These are phyloP conservation scores for Petrocephalus schoutedeni DNA, from an alignment of 2,797 vertebrate genomes.

Conservation along the genomic window DNA sequence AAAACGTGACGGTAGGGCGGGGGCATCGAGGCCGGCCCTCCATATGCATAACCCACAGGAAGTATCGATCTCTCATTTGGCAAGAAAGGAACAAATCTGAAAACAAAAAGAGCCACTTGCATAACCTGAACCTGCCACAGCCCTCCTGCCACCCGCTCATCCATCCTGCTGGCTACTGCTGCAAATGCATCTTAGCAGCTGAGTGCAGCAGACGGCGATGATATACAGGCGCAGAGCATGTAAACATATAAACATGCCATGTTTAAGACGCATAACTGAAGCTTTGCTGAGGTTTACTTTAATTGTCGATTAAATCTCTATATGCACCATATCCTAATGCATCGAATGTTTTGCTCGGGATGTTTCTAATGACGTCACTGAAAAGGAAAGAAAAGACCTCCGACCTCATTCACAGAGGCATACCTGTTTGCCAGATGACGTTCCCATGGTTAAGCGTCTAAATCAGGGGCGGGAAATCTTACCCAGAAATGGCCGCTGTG, in stretches of 20 bases:
- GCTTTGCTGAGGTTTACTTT: not conserved
- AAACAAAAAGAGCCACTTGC: constrained; percentile 68
- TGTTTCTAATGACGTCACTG: constrained; percentile 53
- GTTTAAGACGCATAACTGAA: not conserved
- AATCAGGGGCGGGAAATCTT: not conserved
- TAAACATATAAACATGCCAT: not conserved
- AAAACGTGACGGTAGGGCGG: constrained; percentile 84
- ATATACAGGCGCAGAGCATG: not conserved
- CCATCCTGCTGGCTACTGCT: constrained; percentile 74
- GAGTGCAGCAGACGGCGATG: constrained; percentile 55
- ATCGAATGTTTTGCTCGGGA: constrained; percentile 53
- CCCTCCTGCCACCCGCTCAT: constrained; percentile 95
- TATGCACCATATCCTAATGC: not conserved
- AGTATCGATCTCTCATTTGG: constrained; percentile 98
- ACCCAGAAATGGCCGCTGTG: too few relatives aligned
- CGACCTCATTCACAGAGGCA: constrained; percentile 70
- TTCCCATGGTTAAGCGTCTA: not conserved
- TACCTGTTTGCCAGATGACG: constrained; percentile 65
- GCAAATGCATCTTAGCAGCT: constrained; percentile 93
- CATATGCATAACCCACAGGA: constrained; percentile 97
- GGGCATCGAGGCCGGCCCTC: constrained; percentile 82
- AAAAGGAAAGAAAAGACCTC: constrained; percentile 59
- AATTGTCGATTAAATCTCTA: not conserved
- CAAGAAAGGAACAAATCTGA: constrained; percentile 62
- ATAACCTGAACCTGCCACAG: constrained; percentile 98